phyloP scores from a whole-genome alignment of 2,113 vertebrate genomes.

The Sinocyclocheilus rhinocerous region DNA sequence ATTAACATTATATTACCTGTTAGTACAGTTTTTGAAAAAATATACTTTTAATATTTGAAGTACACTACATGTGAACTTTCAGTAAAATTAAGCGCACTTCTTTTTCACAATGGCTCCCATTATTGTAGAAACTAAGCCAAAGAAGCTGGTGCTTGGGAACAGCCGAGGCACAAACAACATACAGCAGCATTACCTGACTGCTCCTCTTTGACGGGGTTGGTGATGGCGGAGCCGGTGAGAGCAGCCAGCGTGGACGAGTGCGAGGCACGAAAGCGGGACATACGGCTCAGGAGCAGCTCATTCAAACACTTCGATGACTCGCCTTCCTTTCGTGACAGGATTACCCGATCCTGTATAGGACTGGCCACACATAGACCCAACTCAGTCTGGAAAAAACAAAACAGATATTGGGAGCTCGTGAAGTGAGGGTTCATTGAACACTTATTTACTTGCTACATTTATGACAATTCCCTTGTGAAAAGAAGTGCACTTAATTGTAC shows the following conservation, averaged over 20 bases:
- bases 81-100: background rate
- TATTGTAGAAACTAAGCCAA: background rate
- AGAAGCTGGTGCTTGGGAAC: background rate
- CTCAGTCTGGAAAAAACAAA: slow-evolving; percentile 77
- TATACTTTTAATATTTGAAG: too few relatives aligned
- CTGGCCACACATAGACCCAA: slow-evolving; percentile 85
- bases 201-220: slow-evolving; percentile 96
- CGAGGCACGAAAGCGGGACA: slow-evolving; percentile 94
- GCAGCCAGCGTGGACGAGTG: slow-evolving; percentile 95
- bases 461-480: background rate
- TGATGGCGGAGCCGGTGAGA: slow-evolving; percentile 95
- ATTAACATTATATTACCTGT: background rate
- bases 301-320: slow-evolving; percentile 99
- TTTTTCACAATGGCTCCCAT: background rate
- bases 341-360: slow-evolving; percentile 90
- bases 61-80: background rate
- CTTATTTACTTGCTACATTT: background rate
- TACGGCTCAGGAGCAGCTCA: slow-evolving; percentile 95
- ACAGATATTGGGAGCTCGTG: background rate
- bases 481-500: background rate
- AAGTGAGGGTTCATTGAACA: background rate
- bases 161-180: background rate
- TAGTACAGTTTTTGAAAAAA: background rate
- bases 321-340: slow-evolving; percentile 94
- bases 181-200: slow-evolving; percentile 84